These are phyloP conservation scores for Mythimna pallens DNA, from an alignment of 2,888 invertebrate genomes.

Conservation along the genomic window DNA sequence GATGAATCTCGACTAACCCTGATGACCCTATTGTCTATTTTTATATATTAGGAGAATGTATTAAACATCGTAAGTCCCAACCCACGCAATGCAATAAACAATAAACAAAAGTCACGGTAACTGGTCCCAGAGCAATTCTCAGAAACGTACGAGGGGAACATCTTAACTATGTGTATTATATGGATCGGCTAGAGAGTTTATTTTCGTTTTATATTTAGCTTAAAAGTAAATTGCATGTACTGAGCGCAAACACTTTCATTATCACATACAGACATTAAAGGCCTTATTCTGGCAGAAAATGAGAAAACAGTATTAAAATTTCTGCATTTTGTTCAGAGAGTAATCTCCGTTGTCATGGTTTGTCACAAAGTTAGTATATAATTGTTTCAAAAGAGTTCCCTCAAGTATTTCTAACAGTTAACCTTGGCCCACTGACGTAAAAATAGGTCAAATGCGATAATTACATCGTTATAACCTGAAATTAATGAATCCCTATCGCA, in stretches of 20 bases:
- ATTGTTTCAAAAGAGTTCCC: conserved; percentile 17
- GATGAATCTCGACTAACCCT: conserved; percentile 60
- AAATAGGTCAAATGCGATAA: conserved; percentile 40
- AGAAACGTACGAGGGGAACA: conserved; percentile 65
- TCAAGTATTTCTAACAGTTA: conserved; percentile 17
- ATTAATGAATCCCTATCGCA: conserved; percentile 20
- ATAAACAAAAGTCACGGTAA: conserved; percentile 77
- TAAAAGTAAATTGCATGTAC: neutral
- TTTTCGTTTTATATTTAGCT: conserved; percentile 43
- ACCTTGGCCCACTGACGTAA: conserved; percentile 48
- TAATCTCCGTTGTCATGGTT: neutral
- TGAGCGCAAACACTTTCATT: neutral
- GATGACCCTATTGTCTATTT: conserved; percentile 75
- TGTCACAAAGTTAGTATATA: conserved; percentile 6
- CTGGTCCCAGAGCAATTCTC: conserved; percentile 68
- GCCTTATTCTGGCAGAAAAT: neutral
- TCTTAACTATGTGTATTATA: conserved; percentile 47
- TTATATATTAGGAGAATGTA: conserved; percentile 63
- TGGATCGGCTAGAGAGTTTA: conserved; percentile 34
- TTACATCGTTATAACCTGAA: conserved; percentile 24
- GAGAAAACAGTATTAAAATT: neutral
- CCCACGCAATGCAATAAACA: conserved; percentile 77
- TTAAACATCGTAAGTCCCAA: conserved; percentile 59
- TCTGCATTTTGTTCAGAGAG: neutral
- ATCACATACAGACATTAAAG: neutral